Base-by-base conservation (phyloP, 2,797 vertebrate genomes). In the Thripadectes ignobilis region DNA sequence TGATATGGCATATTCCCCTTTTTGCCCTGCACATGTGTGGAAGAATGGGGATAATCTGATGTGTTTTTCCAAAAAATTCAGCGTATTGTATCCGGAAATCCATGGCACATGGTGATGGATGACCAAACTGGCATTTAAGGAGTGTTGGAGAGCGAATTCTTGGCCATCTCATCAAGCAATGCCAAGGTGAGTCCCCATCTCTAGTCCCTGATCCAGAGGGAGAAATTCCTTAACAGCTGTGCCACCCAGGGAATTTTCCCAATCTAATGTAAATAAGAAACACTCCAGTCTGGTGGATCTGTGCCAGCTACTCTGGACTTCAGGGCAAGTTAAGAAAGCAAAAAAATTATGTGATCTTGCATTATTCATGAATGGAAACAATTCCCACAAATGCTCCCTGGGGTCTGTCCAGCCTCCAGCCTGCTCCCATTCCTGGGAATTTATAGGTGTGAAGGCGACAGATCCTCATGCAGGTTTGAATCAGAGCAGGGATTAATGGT, bases 31-130 rank as follows among this genome's bases (percentile, higher is more conserved):
- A 0, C 2, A 2, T 27, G 43, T 29, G 32, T 27, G 12, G 29
- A 13, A 36, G n/a, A 48, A 6, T 24, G 2, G 3, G 3, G 4
- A 8, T 30, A 4, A 4, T 51, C 49, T 5, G 6, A 2, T 24
- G 54, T 14, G 0, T 32, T 57, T 57, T 24, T 12, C 51, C 19
- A 51, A 6, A 26, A 34, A 24, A 63, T 4, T 19, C 49, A 5
- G 2, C 0, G 21, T 12, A 2, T 5, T 3, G 7, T 1, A 12
- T 12, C 23, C 13, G 48, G 38, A 29, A 8, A 20, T 4, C 49
- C 55, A 4, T 21, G 2, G 14, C 24, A 2, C 3, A 1, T 54
- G 45, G 6, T 17, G 12, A 18, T 32, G 36, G 38, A 17, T 52
- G 11, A 23, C 29, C 7, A 0, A 52, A 26, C 16, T 2, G 17